These are phyloP conservation scores for Scrobipalpa atriplicella DNA, from an alignment of 2,888 invertebrate genomes.

Conservation along the genomic window DNA sequence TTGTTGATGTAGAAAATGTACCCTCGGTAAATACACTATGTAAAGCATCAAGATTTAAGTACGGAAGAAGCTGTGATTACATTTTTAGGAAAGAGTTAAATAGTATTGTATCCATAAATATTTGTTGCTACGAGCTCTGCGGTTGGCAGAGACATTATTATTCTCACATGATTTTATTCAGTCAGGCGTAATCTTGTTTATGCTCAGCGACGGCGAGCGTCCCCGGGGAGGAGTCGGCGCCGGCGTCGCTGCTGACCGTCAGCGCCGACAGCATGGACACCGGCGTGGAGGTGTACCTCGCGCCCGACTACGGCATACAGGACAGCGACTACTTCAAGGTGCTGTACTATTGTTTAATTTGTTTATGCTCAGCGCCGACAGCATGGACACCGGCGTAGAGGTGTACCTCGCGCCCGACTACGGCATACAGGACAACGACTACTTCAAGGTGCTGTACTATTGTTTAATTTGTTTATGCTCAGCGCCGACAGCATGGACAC, in stretches of 20 bases:
- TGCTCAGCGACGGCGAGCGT: not conserved
- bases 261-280: slow-evolving; percentile 50
- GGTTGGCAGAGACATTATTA: too few relatives aligned
- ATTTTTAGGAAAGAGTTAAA: too few relatives aligned
- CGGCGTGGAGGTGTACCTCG: slow-evolving; percentile 56
- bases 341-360: not conserved
- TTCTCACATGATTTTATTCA: too few relatives aligned
- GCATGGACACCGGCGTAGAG: slow-evolving; percentile 56
- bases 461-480: too few relatives aligned
- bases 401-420: slow-evolving; percentile 56
- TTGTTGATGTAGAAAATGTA: not conserved
- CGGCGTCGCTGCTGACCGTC: slow-evolving; percentile 17
- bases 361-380: slow-evolving; percentile 39
- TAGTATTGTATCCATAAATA: too few relatives aligned
- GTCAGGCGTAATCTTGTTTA: too few relatives aligned
- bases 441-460: slow-evolving; percentile 46
- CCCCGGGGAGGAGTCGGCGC: not conserved
- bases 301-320: slow-evolving; percentile 56
- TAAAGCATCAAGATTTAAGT: not conserved
- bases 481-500: slow-evolving; percentile 50
- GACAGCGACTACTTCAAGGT: slow-evolving; percentile 47
- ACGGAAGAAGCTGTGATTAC: too few relatives aligned
- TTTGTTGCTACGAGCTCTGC: too few relatives aligned
- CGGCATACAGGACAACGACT: slow-evolving; percentile 48
- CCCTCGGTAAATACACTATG: not conserved